phyloP scores from a whole-genome alignment of 1,140 invertebrate species.

The Mizuhopecten yessoensis region DNA sequence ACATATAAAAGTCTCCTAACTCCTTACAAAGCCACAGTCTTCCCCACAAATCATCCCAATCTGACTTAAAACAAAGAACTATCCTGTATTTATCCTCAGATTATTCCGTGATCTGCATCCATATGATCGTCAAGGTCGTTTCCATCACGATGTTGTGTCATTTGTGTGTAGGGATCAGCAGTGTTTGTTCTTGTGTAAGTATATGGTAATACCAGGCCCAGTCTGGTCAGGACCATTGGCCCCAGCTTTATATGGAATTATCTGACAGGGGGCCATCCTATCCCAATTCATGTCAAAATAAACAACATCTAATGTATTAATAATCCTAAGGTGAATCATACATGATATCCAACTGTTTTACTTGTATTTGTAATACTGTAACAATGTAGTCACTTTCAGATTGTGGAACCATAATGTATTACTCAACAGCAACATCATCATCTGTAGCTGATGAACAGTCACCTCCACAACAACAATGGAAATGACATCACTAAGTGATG shows the following conservation, averaged over 20 bases:
- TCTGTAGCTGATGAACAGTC: too few relatives aligned
- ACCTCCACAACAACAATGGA: too few relatives aligned
- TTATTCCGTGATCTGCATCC: constrained; percentile 12
- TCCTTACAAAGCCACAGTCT: not conserved
- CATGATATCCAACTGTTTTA: not conserved
- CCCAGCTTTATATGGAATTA: not conserved
- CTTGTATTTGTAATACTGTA: too few relatives aligned
- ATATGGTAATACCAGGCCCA: not conserved
- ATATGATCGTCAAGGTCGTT: constrained; percentile 25
- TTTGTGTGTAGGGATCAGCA: not conserved
- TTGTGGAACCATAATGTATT: too few relatives aligned
- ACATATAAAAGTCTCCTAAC: constrained; percentile 39
- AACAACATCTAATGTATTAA: not conserved
- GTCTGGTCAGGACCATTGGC: not conserved
- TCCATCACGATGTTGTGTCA: not conserved
- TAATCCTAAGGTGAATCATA: not conserved
- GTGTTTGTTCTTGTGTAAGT: not conserved
- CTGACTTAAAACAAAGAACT: not conserved
- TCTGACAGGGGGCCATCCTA: not conserved
- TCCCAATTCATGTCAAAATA: not conserved
- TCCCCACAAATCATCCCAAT: constrained; percentile 2
- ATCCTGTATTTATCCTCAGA: not conserved
- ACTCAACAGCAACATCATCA: too few relatives aligned
- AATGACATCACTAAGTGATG: too few relatives aligned
- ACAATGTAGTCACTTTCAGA: too few relatives aligned